These are phyloP conservation scores for Ibidorhyncha struthersii DNA, from an alignment of 2,113 vertebrate species.

Conservation along the genomic window DNA sequence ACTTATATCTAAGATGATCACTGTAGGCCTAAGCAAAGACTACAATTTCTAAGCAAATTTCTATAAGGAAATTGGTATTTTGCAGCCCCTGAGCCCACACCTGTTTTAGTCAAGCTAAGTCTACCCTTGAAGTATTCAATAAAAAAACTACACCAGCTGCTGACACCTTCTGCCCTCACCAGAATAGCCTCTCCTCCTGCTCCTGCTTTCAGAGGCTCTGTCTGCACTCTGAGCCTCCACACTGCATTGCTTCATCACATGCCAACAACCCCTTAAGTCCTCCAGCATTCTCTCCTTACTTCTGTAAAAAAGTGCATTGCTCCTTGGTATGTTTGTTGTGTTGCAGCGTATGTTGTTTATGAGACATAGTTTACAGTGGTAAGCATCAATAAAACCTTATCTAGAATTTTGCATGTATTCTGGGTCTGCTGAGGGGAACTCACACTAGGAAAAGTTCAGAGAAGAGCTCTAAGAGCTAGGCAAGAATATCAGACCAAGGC, in stretches of 20 bases:
- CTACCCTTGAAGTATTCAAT: not conserved
- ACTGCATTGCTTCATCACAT: rapidly evolving
- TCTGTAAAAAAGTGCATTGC: not conserved
- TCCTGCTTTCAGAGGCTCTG: not conserved
- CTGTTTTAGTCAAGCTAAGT: not conserved
- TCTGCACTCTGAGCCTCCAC: not conserved
- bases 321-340: not conserved
- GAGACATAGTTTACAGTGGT: not conserved
- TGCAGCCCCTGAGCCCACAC: rapidly evolving
- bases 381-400: rapidly evolving
- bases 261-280: not conserved
- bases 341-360: not conserved
- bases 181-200: not conserved
- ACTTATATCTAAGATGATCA: not conserved
- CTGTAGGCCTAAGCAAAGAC: not conserved
- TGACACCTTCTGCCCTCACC: not conserved
- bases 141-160: not conserved
- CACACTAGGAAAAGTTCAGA: not conserved
- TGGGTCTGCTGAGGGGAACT: not conserved
- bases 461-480: not conserved
- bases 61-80: not conserved
- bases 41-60: not conserved
- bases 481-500: not conserved
- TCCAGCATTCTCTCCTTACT: not conserved
- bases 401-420: not conserved